phyloP scores from a whole-genome alignment of 2,888 invertebrate species.

The Epiblema foenella region DNA sequence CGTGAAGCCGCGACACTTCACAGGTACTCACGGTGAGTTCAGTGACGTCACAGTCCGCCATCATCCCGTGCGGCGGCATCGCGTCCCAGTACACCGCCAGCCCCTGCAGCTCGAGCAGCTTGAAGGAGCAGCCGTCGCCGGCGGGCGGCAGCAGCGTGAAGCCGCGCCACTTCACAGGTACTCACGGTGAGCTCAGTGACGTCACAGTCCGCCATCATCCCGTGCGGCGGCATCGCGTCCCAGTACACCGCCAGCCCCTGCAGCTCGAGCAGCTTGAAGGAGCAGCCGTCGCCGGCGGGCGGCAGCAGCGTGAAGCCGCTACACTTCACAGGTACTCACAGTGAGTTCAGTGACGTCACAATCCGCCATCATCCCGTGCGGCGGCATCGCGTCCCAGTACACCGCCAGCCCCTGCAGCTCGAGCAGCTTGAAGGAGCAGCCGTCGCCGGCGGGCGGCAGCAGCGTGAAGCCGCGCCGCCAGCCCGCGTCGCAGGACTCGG shows the following conservation, averaged over 20 bases:
- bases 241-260: slow-evolving; percentile 96
- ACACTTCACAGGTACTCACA: slow-evolving; percentile 74
- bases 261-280: slow-evolving; percentile 96
- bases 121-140: slow-evolving; percentile 89
- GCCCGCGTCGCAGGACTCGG: slow-evolving; percentile 96
- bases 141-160: slow-evolving; percentile 86
- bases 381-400: slow-evolving; percentile 93
- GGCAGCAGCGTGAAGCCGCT: slow-evolving; percentile 88
- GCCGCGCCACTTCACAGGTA: background rate
- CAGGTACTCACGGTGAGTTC: slow-evolving; percentile 87
- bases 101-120: slow-evolving; percentile 94
- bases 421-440: slow-evolving; percentile 93
- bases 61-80: slow-evolving; percentile 84
- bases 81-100: slow-evolving; percentile 97
- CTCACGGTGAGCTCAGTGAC: slow-evolving; percentile 89
- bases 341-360: slow-evolving; percentile 89
- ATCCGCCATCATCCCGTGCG: slow-evolving; percentile 87
- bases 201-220: slow-evolving; percentile 88
- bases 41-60: slow-evolving; percentile 87
- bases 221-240: slow-evolving; percentile 87
- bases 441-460: slow-evolving; percentile 83
- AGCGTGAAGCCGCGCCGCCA: slow-evolving; percentile 92
- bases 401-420: slow-evolving; percentile 94
- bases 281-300: slow-evolving; percentile 85
- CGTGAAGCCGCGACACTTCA: slow-evolving; percentile 66